Evolutionary conservation across 1,140 invertebrate genomes (phyloP).

Genomic region (Listronotus oregonensis): DNA sequence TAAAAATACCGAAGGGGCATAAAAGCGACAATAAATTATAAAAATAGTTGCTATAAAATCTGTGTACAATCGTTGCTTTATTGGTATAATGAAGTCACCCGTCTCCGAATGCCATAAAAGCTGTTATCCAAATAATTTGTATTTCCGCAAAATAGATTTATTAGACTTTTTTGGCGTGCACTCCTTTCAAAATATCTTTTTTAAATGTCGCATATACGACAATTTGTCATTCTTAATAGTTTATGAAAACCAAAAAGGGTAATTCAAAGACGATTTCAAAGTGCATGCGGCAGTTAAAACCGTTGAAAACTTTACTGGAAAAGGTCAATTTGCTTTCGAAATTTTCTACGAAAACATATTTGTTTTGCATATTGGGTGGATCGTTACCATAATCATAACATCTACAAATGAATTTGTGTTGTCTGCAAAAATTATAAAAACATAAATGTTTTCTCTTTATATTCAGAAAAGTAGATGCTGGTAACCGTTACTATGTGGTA

Average conservation of each 20-base stretch:
- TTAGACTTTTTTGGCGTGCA: conserved; percentile 13
- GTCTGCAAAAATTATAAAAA: too few species aligned
- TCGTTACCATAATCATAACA: too few species aligned
- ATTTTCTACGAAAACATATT: too few species aligned
- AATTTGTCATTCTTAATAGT: conserved; percentile 36
- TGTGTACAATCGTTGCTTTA: conserved; percentile 33
- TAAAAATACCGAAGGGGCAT: too few species aligned
- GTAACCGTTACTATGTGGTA: too few species aligned
- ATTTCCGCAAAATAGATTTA: conserved; percentile 34
- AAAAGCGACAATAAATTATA: conserved; percentile 22
- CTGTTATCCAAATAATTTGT: conserved; percentile 37
- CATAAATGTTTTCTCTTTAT: too few species aligned
- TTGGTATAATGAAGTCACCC: conserved; percentile 33
- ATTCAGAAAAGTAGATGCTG: too few species aligned
- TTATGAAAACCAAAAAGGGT: conserved; percentile 24
- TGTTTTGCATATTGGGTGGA: too few species aligned
- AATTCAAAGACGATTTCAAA: conserved; percentile 27
- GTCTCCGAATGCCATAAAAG: conserved; percentile 33
- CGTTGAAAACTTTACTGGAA: too few species aligned
- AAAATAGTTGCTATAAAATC: conserved; percentile 39
- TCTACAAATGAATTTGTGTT: too few species aligned
- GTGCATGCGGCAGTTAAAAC: conserved; percentile 24
- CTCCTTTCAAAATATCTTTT: conserved; percentile 24
- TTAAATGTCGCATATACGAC: conserved; percentile 21
- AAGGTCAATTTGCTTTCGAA: too few species aligned